Conservation (phyloP, 1,140 invertebrate species). For the Drosophila funebris region DNA sequence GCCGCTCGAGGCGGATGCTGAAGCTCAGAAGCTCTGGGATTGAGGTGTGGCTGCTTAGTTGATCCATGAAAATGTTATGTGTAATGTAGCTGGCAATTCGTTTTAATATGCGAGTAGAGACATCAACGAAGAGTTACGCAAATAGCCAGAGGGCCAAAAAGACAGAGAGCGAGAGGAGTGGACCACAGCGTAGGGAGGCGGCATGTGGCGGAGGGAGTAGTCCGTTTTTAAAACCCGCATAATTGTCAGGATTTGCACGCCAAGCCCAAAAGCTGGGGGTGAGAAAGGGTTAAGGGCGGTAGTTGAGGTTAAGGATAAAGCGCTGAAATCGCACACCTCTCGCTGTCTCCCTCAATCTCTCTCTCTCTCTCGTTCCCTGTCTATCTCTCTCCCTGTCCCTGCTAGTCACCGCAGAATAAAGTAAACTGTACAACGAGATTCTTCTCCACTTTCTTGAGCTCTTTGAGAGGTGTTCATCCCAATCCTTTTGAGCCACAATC, state of each 20-base stretch:
- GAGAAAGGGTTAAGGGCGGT: constrained; percentile 38
- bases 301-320: constrained; percentile 31
- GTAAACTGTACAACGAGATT: not conserved
- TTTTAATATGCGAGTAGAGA: constrained; percentile 62
- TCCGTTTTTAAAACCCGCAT: constrained; percentile 74
- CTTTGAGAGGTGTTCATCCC: not conserved
- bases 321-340: constrained; percentile 20
- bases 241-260: constrained; percentile 80
- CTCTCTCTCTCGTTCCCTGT: not conserved
- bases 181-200: not conserved
- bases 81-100: constrained; percentile 73
- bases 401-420: not conserved
- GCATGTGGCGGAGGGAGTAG: not conserved
- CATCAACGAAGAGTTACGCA: constrained; percentile 67
- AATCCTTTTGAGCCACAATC: constrained; percentile 46
- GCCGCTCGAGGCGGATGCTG: constrained; percentile 39
- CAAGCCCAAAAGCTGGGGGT: constrained; percentile 23
- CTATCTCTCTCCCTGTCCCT: not conserved
- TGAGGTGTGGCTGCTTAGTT: constrained; percentile 75
- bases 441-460: not conserved
- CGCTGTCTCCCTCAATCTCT: not conserved
- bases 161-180: not conserved
- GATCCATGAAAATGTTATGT: constrained; percentile 76
- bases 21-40: constrained; percentile 1
- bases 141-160: constrained; percentile 68